Evolutionary conservation across 2,888 invertebrate genomes (phyloP), one percentile per base, ranked within the genome.

Genomic region (Chloroclysta siterata): DNA sequence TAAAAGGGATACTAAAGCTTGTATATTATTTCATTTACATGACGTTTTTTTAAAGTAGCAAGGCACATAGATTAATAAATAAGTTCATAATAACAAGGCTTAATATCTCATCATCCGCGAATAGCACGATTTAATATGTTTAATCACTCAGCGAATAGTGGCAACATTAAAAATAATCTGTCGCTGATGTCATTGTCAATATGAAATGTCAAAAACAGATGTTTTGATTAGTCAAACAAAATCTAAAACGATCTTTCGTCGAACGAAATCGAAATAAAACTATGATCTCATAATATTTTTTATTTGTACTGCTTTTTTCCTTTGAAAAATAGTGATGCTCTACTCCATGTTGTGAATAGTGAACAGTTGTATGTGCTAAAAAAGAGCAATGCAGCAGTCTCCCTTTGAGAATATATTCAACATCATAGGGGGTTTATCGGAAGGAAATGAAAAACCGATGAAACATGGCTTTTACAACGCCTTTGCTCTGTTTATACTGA

Each of bases 401-500:
- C 93, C 93, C 28, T 94, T 96, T 82, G 95, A 95, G 79, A 95
- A 95, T 84, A 94, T 96, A 72, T 94, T 95, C 72, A 95, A 94
- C 79, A 95, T 95, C 71, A 94, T 96, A 70, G 94, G 95, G 63
- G 94, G 94, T 62, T 84, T 97, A 72, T 95, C 96, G 13, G 95
- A 95, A 74, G 96, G 96, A 44, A 96, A 97, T 78, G 97, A 97
- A 85, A 97, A 97, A 85, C 97, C 97, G n/a, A 94, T 98, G 81
- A 97, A 97, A 91, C 96, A 97, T 90, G 97, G 97, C n/a, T 94
- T 98, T 76, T 98, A 97, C 86, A 98, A 97, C 89, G 97, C 97
- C 5, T 94, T 97, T 65, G 97, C 97, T n/a, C 89, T 97, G 59
- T 94, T 97, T 74, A 94, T 97, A 70, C 90, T 97, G 66, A 90